Evolutionary conservation across 2,888 invertebrate species (phyloP).

Genomic region (Imbricaverruca yamaguchii): DNA sequence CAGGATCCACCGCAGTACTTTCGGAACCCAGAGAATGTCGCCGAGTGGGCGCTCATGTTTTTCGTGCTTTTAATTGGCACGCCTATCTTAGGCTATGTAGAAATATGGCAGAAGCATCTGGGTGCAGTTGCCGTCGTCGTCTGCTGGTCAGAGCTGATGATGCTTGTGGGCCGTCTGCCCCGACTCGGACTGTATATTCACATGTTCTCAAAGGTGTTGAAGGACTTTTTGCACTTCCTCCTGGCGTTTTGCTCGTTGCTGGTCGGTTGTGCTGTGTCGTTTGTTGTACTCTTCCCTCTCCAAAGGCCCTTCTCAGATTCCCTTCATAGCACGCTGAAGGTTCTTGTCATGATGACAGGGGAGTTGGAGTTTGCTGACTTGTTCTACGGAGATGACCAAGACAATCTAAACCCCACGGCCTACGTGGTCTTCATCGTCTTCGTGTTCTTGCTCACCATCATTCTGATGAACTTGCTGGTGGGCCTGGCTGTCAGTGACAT

Average conservation of each 20-base stretch:
- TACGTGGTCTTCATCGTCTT: constrained; percentile 68
- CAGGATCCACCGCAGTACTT: constrained; percentile 65
- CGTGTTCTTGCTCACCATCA: constrained; percentile 69
- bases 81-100: constrained; percentile 45
- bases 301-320: constrained; percentile 29
- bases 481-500: constrained; percentile 74
- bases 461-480: constrained; percentile 71
- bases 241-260: constrained; percentile 71
- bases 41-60: constrained; percentile 68
- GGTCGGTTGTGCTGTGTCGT: constrained; percentile 69
- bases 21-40: constrained; percentile 74
- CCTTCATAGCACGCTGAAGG: constrained; percentile 53
- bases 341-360: constrained; percentile 82
- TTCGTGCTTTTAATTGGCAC: constrained; percentile 54
- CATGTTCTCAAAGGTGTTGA: constrained; percentile 41
- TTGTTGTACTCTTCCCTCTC: constrained; percentile 71
- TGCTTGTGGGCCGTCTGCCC: constrained; percentile 76
- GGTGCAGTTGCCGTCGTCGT: constrained; percentile 73
- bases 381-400: constrained; percentile 51
- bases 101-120: constrained; percentile 70
- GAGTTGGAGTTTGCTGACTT: constrained; percentile 68
- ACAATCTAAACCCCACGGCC: constrained; percentile 59
- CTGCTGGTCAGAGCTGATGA: constrained; percentile 76
- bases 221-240: constrained; percentile 73
- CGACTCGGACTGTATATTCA: constrained; percentile 78